Percentiles rank a stretch among this genome's conserved stretches.
Conservation (phyloP, 2,113 vertebrate genomes). For the Varanus salvator region DNA sequence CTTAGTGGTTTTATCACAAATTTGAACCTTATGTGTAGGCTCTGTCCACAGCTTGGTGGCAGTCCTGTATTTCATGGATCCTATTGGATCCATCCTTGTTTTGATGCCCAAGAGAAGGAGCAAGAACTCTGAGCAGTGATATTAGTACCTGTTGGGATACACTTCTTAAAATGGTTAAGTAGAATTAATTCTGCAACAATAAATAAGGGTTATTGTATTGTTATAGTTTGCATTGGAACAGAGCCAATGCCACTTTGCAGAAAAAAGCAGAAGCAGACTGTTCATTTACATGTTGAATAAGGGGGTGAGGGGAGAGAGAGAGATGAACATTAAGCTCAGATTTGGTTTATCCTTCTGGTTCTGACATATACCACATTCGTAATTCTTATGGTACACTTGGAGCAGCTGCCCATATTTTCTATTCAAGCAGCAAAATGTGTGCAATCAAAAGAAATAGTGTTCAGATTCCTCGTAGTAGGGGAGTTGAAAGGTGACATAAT, state of each 20-base stretch:
- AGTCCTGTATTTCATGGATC: not conserved
- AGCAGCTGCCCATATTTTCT: not conserved
- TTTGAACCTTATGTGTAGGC: not conserved
- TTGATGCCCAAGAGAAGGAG: not conserved
- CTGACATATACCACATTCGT: not conserved
- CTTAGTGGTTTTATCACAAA: not conserved
- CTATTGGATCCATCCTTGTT: not conserved
- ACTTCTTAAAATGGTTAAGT: not conserved
- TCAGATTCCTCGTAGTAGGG: not conserved
- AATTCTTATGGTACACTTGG: not conserved
- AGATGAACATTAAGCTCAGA: not conserved
- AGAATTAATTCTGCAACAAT: not conserved
- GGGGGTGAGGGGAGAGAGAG: not conserved
- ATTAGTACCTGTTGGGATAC: not conserved
- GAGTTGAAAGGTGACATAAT: not conserved
- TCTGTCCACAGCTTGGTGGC: not conserved
- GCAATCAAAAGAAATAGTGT: not conserved
- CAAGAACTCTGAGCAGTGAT: not conserved
- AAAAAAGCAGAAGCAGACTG: not conserved
- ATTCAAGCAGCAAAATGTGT: not conserved
- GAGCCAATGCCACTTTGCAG: not conserved
- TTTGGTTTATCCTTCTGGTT: not conserved
- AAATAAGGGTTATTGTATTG: not conserved
- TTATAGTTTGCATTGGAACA: not conserved
- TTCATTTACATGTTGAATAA: not conserved